These are phyloP conservation scores for Eulithis testata DNA, from an alignment of 2,888 invertebrate species.

Conservation along the genomic window DNA sequence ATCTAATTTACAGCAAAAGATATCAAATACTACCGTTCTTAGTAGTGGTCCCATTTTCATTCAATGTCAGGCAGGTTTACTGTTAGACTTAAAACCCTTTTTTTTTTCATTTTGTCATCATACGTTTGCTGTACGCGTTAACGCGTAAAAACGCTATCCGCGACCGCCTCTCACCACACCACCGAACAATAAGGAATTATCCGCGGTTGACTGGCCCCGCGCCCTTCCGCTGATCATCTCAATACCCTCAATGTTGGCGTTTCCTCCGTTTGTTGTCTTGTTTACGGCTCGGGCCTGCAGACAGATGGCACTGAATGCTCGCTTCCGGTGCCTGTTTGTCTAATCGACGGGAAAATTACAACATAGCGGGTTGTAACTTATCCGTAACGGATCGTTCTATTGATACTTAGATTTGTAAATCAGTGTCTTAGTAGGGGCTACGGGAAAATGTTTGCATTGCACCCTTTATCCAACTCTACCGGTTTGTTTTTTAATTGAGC, in stretches of 20 bases:
- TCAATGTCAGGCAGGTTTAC: too few species aligned
- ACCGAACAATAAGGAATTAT: conserved; percentile 71
- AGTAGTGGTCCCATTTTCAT: too few species aligned
- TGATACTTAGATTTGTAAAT: neutral
- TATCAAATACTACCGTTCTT: too few species aligned
- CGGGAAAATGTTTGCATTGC: too few species aligned
- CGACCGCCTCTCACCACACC: conserved; percentile 6
- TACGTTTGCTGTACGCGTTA: neutral
- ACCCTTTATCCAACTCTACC: too few species aligned
- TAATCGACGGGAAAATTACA: conserved; percentile 24
- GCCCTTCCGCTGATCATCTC: conserved; percentile 60
- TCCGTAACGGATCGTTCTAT: conserved; percentile 2
- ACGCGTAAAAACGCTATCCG: neutral
- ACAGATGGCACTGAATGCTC: conserved; percentile 27
- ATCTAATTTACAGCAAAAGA: neutral
- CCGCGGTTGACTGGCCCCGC: conserved; percentile 60
- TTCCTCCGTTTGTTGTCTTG: conserved; percentile 39
- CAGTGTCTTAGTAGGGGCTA: too few species aligned
- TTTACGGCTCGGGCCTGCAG: conserved; percentile 20
- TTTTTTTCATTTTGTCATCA: neutral
- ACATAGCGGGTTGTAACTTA: conserved; percentile 1
- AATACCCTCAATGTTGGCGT: conserved; percentile 15
- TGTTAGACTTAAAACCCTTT: neutral
- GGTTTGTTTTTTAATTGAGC: too few species aligned
- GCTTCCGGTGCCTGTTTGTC: conserved; percentile 27